Evolutionary conservation across 2,888 invertebrate genomes (phyloP), one percentile per base, ranked within the genome.

Genomic region (Carcina quercana): DNA sequence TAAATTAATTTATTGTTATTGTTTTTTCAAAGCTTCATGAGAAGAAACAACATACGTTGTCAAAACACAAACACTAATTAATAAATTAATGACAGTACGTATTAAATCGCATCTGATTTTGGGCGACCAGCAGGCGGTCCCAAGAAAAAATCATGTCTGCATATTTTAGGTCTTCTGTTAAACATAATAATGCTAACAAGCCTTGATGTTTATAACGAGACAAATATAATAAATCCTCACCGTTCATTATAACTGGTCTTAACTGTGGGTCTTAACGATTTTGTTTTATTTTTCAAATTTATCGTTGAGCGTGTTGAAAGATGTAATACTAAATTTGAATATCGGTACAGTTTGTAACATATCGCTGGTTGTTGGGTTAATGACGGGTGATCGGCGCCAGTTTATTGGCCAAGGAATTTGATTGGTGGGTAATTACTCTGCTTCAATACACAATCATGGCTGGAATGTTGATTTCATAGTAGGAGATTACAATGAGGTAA

Each of bases 281-380:
- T 37, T 41, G 30, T 37, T 37, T 33, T 37, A 28, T 37, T 37
- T 33, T 31, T 32, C 5, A 32, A 32, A 36, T 29, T 36, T 36
- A 36, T 36, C 19, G 28, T 25, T n/a, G 13, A 20, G 20, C 30
- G 27, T 20, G 33, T 28, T 25, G 37, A 37, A 37, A 34, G 30
- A 37, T 37, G 37, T 28, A 37, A 30, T 37, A 30, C 36, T 24
- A 20, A 32, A 37, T 32, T 37, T 32, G 30, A 37, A 37, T 37
- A 37, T 24, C 5, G 17, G 15, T 15, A 17, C 12, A 11, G 24
- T 36, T 21, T 13, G 26, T 30, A 33, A 37, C 30, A 37, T 30
- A 37, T 37, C 13, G 33, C 13, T 11, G 7, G 29, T 25, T 37
- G 15, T 12, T 30, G 34, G 33, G 32, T 29, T 40, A 40, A 38